Percentiles rank a stretch among this genome's conserved stretches.
Conservation (phyloP, 2,797 vertebrate genomes). For the Protonibea diacanthus region DNA sequence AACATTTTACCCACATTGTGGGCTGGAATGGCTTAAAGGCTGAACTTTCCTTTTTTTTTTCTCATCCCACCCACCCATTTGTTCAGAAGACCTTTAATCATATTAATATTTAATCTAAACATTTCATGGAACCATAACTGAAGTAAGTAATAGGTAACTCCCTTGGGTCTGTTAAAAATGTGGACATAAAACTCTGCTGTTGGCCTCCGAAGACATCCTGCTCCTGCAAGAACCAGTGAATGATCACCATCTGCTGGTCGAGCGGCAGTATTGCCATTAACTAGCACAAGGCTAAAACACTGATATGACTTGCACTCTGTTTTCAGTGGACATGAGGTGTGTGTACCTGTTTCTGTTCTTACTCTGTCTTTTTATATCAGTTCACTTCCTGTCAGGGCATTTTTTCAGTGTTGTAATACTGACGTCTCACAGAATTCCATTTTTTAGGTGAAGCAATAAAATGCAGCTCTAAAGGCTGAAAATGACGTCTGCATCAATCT, state of each 20-base stretch:
- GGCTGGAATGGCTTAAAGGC: background rate
- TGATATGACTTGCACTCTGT: background rate
- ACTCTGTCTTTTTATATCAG: background rate
- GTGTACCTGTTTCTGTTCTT: background rate
- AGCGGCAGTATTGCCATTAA: slow-evolving; percentile 12
- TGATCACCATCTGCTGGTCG: slow-evolving; percentile 82
- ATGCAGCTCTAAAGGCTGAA: background rate
- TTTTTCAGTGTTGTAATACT: background rate
- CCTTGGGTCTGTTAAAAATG: background rate
- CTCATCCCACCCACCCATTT: background rate
- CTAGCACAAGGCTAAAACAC: background rate
- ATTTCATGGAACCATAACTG: background rate
- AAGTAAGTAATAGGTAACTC: background rate
- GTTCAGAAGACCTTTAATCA: background rate
- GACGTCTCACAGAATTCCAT: background rate
- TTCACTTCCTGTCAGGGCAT: background rate
- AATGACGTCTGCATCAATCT: background rate
- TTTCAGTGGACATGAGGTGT: background rate
- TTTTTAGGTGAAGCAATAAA: background rate
- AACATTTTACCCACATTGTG: background rate
- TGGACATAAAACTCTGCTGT: background rate
- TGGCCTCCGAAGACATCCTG: background rate
- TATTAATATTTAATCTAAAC: background rate
- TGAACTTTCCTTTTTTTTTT: background rate
- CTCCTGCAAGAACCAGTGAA: slow-evolving; percentile 49